phyloP scores from a whole-genome alignment of 2,888 invertebrate species.

The Epinotia nisella region DNA sequence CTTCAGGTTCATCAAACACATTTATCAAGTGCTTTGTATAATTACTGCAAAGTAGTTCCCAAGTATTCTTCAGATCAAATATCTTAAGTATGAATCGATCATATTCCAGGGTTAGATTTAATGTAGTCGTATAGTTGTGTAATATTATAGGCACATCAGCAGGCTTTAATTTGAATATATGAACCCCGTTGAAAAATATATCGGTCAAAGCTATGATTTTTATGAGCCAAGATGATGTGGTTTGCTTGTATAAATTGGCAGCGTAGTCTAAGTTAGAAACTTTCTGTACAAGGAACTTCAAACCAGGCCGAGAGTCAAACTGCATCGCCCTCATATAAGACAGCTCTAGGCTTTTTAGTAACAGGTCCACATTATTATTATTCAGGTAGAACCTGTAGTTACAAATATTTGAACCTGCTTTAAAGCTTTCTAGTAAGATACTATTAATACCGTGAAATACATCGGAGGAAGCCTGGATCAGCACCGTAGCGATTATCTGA shows the following conservation, averaged over 20 bases:
- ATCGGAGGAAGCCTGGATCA: conserved; percentile 90
- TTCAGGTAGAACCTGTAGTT: conserved; percentile 82
- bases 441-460: conserved; percentile 86
- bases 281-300: conserved; percentile 97
- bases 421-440: conserved; percentile 83
- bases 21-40: conserved; percentile 80
- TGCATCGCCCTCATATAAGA: conserved; percentile 93
- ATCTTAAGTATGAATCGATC: conserved; percentile 85
- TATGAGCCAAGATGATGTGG: conserved; percentile 96
- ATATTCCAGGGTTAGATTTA: conserved; percentile 82
- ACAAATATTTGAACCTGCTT: conserved; percentile 75
- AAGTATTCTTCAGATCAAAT: conserved; percentile 86
- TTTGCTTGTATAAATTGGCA: conserved; percentile 96
- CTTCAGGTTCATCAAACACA: conserved; percentile 71
- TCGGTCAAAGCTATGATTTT: conserved; percentile 94
- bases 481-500: conserved; percentile 94
- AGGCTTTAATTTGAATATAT: conserved; percentile 86
- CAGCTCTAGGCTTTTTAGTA: conserved; percentile 91
- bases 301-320: conserved; percentile 95
- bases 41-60: conserved; percentile 85
- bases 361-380: conserved; percentile 87
- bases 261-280: conserved; percentile 94
- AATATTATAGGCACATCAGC: conserved; percentile 87
- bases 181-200: conserved; percentile 90
- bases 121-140: conserved; percentile 83